phyloP scores from a whole-genome alignment of 1,140 invertebrate species.

The Sitobion miscanthi region DNA sequence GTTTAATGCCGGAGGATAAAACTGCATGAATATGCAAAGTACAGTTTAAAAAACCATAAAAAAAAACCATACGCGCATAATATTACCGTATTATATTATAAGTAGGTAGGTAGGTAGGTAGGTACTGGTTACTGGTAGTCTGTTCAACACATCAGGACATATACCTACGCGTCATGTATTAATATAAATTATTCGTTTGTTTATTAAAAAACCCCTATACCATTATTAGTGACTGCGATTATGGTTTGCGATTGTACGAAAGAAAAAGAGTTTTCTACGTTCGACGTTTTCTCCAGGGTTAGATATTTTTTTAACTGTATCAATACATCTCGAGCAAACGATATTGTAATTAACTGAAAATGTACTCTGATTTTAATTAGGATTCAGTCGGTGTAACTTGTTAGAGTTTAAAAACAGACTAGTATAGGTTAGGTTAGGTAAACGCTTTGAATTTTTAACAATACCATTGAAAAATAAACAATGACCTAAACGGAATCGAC shows the following conservation, averaged over 20 bases:
- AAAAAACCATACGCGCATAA: neutral
- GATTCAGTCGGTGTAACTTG: no score
- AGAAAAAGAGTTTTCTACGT: neutral
- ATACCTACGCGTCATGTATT: neutral
- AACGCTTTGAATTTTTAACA: neutral
- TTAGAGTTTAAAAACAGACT: neutral
- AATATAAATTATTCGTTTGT: neutral
- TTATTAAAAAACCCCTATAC: neutral
- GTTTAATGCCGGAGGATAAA: neutral
- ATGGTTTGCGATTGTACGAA: no score
- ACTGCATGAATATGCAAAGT: neutral
- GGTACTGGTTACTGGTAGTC: neutral
- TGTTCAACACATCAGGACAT: neutral
- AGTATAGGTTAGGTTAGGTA: neutral
- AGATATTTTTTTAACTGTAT: no score
- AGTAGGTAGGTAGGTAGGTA: no score
- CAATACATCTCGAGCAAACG: no score
- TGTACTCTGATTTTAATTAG: no score
- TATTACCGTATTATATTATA: neutral
- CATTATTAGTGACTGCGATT: no score
- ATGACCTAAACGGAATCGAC: no score
- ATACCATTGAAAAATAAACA: neutral
- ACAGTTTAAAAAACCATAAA: constrained; percentile 8
- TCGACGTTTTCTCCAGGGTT: neutral
- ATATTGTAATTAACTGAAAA: no score